Evolutionary conservation across 2,797 vertebrate species (phyloP).

Genomic region (Myiothlypis coronata): DNA sequence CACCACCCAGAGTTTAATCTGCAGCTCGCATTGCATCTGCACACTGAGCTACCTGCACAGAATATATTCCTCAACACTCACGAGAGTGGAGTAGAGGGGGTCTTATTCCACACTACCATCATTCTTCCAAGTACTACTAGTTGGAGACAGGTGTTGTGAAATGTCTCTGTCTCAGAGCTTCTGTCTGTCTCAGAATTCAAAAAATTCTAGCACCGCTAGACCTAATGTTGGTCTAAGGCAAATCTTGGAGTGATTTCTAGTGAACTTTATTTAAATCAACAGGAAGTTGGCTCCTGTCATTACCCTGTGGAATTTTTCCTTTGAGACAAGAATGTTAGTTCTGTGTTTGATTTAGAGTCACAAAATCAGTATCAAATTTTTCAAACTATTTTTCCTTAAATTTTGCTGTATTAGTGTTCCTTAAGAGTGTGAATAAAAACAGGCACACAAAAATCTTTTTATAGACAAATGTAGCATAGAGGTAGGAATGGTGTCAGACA

Average conservation of each 20-base stretch:
- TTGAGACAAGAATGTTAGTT: not conserved
- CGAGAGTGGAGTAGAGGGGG: not conserved
- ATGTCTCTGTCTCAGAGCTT: not conserved
- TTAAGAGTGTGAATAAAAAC: not conserved
- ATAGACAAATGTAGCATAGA: not conserved
- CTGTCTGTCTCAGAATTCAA: not conserved
- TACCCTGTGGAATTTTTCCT: not conserved
- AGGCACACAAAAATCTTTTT: not conserved
- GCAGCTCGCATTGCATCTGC: not conserved
- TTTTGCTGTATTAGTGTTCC: not conserved
- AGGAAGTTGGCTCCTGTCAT: not conserved
- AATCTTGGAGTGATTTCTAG: not conserved
- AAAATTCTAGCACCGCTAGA: not conserved
- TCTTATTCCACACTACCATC: not conserved
- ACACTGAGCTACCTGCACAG: not conserved
- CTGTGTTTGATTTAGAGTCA: not conserved
- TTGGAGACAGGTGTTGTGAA: not conserved
- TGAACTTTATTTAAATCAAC: not conserved
- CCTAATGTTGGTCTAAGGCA: not conserved
- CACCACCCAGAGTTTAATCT: not conserved
- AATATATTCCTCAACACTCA: not conserved
- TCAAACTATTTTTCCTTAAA: not conserved
- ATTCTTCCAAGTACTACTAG: not conserved
- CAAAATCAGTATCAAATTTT: not conserved
- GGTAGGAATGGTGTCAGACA: not conserved